phyloP scores from a whole-genome alignment of 2,888 invertebrate species.

The Drosophila nigritarsus region DNA sequence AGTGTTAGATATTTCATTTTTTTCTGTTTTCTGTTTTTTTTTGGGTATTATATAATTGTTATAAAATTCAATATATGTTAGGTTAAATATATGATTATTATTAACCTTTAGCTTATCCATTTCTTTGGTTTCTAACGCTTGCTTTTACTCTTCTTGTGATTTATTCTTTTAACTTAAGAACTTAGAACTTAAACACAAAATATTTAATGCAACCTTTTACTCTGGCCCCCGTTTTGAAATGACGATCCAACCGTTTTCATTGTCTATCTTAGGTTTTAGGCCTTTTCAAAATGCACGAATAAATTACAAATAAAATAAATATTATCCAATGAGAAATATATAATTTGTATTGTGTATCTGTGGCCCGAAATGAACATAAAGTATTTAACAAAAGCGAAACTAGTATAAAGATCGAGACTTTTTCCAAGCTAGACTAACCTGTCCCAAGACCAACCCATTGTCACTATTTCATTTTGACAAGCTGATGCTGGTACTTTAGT shows the following conservation, averaged over 20 bases:
- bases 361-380: neutral
- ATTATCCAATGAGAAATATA: neutral
- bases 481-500: constrained; percentile 3
- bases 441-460: neutral
- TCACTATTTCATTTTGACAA: constrained; percentile 2
- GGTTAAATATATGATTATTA: constrained; percentile 2
- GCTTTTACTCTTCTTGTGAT: neutral
- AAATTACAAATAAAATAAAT: neutral
- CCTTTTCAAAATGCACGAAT: neutral
- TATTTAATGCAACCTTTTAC: neutral
- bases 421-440: neutral
- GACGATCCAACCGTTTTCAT: neutral
- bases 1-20: constrained; percentile 49
- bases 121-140: neutral
- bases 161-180: neutral
- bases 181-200: neutral
- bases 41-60: constrained; percentile 23
- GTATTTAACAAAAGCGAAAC: neutral
- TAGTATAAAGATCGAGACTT: neutral
- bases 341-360: neutral
- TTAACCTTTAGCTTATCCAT: neutral
- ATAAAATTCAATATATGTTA: constrained; percentile 33
- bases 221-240: neutral
- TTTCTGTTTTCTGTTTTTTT: neutral
- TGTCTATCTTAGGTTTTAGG: neutral